Percentiles rank a stretch among this genome's conserved stretches.
These are phyloP conservation scores for Plectropomus leopardus DNA, from an alignment of 2,113 vertebrate species.

Conservation along the genomic window DNA sequence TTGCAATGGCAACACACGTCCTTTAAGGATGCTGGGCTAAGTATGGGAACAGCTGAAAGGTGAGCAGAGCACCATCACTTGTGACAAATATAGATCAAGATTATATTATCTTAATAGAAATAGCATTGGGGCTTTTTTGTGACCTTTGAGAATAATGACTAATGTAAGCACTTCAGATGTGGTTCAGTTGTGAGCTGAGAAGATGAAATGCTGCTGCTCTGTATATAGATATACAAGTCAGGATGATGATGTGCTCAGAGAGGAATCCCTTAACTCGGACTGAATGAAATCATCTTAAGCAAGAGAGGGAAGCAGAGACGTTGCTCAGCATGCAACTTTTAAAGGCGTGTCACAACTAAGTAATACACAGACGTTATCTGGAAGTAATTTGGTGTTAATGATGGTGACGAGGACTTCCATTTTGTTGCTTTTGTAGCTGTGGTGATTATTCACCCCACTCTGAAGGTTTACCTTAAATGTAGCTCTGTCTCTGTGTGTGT, in stretches of 20 bases:
- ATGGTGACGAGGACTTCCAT: not conserved
- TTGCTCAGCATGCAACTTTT: not conserved
- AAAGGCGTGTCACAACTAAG: conserved; percentile 30
- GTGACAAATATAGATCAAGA: not conserved
- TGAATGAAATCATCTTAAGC: conserved; percentile 55
- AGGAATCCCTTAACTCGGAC: conserved; percentile 48
- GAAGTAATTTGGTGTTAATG: conserved; percentile 2
- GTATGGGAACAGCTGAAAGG: conserved; percentile 86
- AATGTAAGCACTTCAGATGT: not conserved
- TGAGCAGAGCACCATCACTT: conserved; percentile 72
- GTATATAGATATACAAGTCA: conserved; percentile 31
- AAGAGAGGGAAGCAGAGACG: conserved; percentile 7
- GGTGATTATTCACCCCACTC: conserved; percentile 3
- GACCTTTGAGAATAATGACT: not conserved
- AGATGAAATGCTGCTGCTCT: conserved; percentile 26
- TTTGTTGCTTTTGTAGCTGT: not conserved
- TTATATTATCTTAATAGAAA: conserved; percentile 15
- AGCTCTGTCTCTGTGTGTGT: not conserved
- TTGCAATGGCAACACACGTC: conserved; percentile 56
- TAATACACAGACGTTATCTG: not conserved
- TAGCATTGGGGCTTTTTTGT: not conserved
- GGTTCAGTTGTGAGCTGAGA: conserved; percentile 16
- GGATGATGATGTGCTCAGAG: conserved; percentile 50
- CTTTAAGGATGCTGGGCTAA: conserved; percentile 72
- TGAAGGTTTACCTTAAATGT: not conserved